Conservation (phyloP, 1,140 invertebrate genomes). For the Drosophila sechellia region DNA sequence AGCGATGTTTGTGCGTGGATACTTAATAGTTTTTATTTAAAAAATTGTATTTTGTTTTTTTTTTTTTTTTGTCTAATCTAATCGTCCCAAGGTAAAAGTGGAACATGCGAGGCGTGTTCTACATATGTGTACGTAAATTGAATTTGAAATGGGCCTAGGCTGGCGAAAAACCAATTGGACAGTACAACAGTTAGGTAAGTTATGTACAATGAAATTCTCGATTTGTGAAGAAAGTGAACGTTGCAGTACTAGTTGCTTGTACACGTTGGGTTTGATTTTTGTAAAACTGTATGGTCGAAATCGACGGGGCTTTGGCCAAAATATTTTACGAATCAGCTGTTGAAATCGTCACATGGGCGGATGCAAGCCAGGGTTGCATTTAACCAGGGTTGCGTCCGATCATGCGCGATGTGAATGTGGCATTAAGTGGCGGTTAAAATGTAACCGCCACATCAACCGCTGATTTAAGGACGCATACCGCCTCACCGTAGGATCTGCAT, state of each 20-base stretch:
- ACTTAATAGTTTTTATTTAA: too few relatives aligned
- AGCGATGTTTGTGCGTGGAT: slow-evolving; percentile 25
- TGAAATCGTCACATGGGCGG: slow-evolving; percentile 7
- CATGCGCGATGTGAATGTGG: not conserved
- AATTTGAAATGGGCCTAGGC: slow-evolving; percentile 11
- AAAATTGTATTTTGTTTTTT: not conserved
- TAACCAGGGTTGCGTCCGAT: slow-evolving; percentile 11
- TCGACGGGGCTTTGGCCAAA: slow-evolving; percentile 72
- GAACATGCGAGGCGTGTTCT: slow-evolving; percentile 28
- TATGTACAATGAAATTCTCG: slow-evolving; percentile 7
- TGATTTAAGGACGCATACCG: slow-evolving; percentile 75
- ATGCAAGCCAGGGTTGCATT: slow-evolving; percentile 3
- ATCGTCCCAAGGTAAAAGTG: slow-evolving; percentile 22
- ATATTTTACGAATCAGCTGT: slow-evolving; percentile 81
- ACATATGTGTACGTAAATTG: not conserved
- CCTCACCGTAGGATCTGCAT: slow-evolving; percentile 77
- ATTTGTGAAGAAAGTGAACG: slow-evolving; percentile 1
- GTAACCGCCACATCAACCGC: slow-evolving; percentile 34
- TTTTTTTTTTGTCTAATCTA: slow-evolving; percentile 29
- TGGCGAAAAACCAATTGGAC: slow-evolving; percentile 19
- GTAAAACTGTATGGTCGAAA: not conserved
- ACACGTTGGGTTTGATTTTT: not conserved
- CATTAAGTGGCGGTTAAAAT: not conserved
- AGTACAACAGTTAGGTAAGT: slow-evolving; percentile 1
- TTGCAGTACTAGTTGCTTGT: slow-evolving; percentile 8